A percentile compares a stretch with the other conserved stretches of the same genome.
Evolutionary conservation across 2,113 vertebrate genomes (phyloP).

Genomic region (Chaetops frenatus): DNA sequence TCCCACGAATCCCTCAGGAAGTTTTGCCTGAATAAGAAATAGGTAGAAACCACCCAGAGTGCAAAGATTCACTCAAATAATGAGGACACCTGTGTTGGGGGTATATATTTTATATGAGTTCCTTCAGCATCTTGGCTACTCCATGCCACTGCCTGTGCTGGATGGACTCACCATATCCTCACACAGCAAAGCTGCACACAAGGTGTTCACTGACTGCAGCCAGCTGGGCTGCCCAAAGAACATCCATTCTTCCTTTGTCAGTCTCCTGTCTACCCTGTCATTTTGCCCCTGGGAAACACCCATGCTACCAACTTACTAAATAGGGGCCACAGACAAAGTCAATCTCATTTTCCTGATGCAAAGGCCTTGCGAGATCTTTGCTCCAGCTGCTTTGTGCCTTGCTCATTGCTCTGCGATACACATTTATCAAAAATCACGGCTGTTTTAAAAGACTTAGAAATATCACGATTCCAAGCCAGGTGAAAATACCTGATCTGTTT

Average conservation of each 20-base stretch:
- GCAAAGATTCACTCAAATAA: background rate
- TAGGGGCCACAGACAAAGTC: background rate
- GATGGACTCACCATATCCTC: background rate
- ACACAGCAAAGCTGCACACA: background rate
- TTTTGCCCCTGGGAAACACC: background rate
- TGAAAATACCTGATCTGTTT: background rate
- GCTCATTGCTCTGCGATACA: background rate
- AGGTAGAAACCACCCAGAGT: accelerated
- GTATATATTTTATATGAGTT: background rate
- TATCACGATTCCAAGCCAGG: background rate
- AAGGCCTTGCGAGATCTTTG: background rate
- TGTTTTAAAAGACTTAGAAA: background rate
- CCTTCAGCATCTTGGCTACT: background rate
- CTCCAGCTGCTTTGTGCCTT: background rate
- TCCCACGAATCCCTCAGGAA: background rate
- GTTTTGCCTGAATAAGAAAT: background rate
- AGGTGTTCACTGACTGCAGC: accelerated
- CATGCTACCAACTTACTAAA: background rate
- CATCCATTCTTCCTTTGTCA: background rate
- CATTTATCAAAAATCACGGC: background rate
- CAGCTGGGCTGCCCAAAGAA: background rate
- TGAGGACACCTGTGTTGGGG: accelerated
- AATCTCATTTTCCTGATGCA: background rate
- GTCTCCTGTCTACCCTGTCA: background rate
- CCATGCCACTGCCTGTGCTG: background rate